Percentiles rank a stretch among this genome's conserved stretches.
These are phyloP conservation scores for Tetranychus truncatus DNA, from an alignment of 2,888 invertebrate species.

Conservation along the genomic window DNA sequence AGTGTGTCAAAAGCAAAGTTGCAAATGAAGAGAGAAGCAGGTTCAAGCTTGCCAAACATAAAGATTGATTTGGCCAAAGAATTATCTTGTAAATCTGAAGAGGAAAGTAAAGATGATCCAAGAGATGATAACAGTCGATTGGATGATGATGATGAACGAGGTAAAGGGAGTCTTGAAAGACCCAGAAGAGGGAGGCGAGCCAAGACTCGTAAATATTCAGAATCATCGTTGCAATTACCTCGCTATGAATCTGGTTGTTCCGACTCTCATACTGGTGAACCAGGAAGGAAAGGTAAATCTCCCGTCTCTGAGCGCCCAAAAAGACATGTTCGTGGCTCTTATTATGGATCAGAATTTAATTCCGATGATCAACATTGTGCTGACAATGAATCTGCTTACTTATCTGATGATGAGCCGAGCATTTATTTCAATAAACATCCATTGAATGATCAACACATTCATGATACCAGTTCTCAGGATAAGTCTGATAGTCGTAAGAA, in stretches of 20 bases:
- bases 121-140: background rate
- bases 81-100: background rate
- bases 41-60: background rate
- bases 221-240: conserved; percentile 22
- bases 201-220: conserved; percentile 26
- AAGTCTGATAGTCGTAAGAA: conserved; percentile 25
- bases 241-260: conserved; percentile 18
- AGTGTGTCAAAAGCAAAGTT: background rate
- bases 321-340: conserved; percentile 21
- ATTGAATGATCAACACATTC: background rate
- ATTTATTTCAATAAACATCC: background rate
- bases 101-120: background rate
- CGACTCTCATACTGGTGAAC: conserved; percentile 1
- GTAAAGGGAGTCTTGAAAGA: conserved; percentile 16
- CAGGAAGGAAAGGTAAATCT: conserved; percentile 18
- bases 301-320: conserved; percentile 21
- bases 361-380: background rate
- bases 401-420: background rate
- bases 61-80: background rate
- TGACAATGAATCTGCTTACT: background rate
- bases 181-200: conserved; percentile 25
- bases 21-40: background rate
- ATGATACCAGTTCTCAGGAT: conserved; percentile 2
- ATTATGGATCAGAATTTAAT: background rate
- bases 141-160: conserved; percentile 5